These are phyloP conservation scores for Andrena flavipes DNA, from an alignment of 2,888 invertebrate species.

Conservation along the genomic window DNA sequence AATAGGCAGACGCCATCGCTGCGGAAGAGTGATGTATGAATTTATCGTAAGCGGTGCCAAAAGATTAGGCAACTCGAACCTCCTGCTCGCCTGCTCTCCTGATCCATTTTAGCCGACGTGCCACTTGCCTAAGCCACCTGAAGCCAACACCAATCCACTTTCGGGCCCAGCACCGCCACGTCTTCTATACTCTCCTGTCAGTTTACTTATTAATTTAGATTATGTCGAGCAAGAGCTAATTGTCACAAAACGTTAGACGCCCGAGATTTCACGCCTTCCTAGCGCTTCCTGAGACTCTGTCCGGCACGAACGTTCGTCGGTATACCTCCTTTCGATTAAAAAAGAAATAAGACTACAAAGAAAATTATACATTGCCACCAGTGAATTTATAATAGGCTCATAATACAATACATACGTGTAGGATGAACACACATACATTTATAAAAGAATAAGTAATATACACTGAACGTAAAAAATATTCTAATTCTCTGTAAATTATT, in stretches of 20 bases:
- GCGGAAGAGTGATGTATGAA: background rate
- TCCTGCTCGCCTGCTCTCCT: constrained; percentile 72
- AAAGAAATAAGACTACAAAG: background rate
- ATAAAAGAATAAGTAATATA: background rate
- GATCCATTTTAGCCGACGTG: constrained; percentile 81
- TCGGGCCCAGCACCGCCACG: constrained; percentile 75
- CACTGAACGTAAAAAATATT: background rate
- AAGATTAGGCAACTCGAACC: constrained; percentile 37
- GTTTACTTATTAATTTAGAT: constrained; percentile 84
- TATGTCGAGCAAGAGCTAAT: constrained; percentile 84
- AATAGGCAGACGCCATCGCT: background rate
- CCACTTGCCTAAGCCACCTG: constrained; percentile 77
- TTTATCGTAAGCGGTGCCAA: background rate
- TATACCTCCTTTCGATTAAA: background rate
- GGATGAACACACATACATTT: background rate
- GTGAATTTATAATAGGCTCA: background rate
- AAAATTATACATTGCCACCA: background rate
- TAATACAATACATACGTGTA: background rate
- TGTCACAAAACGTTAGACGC: constrained; percentile 71
- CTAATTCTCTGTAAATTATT: background rate
- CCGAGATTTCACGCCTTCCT: background rate
- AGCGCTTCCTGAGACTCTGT: background rate
- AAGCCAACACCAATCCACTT: constrained; percentile 76
- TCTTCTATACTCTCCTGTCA: constrained; percentile 79
- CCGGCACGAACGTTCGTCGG: background rate